phyloP scores from a whole-genome alignment of 2,888 invertebrate genomes.

The Agriopis leucophaearia region DNA sequence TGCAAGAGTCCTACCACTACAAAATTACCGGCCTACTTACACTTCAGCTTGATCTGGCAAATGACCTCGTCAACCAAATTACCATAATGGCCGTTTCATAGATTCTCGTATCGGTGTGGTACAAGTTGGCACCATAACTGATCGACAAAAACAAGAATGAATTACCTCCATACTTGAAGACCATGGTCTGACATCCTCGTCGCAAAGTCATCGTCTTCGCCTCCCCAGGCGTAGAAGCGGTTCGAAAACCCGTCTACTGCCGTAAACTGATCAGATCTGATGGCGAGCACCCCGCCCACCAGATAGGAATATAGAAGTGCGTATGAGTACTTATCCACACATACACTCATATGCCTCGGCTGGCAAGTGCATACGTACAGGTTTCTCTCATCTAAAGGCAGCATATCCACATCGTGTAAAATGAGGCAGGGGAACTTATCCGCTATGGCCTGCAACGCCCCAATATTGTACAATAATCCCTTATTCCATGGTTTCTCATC shows the following conservation, averaged over 20 bases:
- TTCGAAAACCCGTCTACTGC: conserved; percentile 9
- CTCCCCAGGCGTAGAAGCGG: conserved; percentile 1
- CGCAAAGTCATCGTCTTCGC: conserved; percentile 9
- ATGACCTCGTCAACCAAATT: too few relatives aligned
- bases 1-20: too few relatives aligned
- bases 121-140: too few relatives aligned
- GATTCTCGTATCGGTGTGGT: too few relatives aligned
- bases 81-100: neutral
- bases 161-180: neutral
- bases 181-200: neutral
- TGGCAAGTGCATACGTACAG: neutral
- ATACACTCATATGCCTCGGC: conserved; percentile 4
- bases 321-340: neutral
- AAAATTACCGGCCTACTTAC: too few relatives aligned
- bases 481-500: conserved; percentile 91
- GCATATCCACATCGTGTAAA: conserved; percentile 94
- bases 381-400: conserved; percentile 85
- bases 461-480: conserved; percentile 85
- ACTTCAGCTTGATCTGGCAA: too few relatives aligned
- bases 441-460: neutral
- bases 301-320: neutral
- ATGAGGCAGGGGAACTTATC: conserved; percentile 5
- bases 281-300: conserved; percentile 3
- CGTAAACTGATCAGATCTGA: conserved; percentile 2
- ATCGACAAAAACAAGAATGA: neutral